A percentile compares a stretch with the other conserved stretches of the same genome.
Evolutionary conservation across 2,113 vertebrate species (phyloP).

Genomic region (Stictonetta naevosa): DNA sequence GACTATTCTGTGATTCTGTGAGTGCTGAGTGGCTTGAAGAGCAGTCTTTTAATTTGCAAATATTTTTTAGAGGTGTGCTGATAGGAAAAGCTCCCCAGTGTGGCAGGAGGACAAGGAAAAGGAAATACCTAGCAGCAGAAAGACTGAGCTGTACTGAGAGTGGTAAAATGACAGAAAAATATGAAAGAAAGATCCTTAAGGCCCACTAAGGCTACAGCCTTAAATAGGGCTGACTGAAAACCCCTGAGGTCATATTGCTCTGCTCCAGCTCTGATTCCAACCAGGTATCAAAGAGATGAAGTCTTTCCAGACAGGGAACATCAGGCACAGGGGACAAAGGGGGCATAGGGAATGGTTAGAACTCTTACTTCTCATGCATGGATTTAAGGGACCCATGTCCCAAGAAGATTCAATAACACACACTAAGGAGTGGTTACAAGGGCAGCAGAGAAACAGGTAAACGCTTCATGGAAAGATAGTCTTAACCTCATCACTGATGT

Average conservation of each 20-base stretch:
- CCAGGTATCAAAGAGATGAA: background rate
- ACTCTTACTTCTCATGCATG: background rate
- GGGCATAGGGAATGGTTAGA: background rate
- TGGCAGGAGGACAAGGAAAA: background rate
- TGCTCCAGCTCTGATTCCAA: background rate
- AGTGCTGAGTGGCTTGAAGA: background rate
- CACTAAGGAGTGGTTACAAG: background rate
- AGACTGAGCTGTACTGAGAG: background rate
- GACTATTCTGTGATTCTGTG: too few species aligned
- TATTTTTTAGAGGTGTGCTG: background rate
- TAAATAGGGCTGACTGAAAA: background rate
- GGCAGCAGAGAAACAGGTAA: background rate
- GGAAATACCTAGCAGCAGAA: background rate
- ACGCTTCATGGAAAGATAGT: background rate
- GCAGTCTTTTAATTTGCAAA: background rate
- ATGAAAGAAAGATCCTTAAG: background rate
- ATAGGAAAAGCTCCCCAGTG: background rate
- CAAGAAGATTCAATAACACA: background rate
- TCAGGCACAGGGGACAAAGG: background rate
- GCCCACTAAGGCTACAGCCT: background rate
- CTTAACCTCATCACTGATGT: background rate
- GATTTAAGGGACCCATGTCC: background rate
- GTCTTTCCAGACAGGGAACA: background rate
- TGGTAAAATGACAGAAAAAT: background rate
- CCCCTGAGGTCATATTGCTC: background rate